A percentile compares a stretch with the other conserved stretches of the same genome.
Conservation (phyloP, 1,140 invertebrate species). For the Pseudomyrmex cubaensis region DNA sequence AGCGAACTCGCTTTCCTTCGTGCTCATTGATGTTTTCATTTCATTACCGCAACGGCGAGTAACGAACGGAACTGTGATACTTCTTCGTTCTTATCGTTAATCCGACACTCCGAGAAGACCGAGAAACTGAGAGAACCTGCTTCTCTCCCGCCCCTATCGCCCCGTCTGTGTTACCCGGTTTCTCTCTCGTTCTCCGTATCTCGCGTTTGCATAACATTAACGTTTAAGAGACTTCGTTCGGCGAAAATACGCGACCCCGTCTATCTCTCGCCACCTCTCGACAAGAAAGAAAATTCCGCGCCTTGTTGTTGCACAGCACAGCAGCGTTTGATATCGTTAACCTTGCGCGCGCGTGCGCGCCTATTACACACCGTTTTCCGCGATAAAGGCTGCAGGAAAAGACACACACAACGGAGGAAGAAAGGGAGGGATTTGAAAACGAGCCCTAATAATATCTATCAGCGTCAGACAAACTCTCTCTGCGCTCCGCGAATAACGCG, state of each 20-base stretch:
- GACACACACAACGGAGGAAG: background rate
- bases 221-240: slow-evolving; percentile 47
- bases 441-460: background rate
- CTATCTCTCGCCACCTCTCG: background rate
- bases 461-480: background rate
- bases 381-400: background rate
- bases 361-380: background rate
- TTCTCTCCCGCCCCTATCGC: background rate
- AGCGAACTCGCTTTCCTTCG: background rate
- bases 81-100: slow-evolving; percentile 41
- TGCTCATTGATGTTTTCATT: slow-evolving; percentile 56
- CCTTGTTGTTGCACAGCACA: slow-evolving; percentile 39
- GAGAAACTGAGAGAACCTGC: slow-evolving; percentile 35
- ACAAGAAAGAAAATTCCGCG: slow-evolving; percentile 38
- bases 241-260: slow-evolving; percentile 36
- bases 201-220: slow-evolving; percentile 57
- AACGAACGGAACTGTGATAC: slow-evolving; percentile 15
- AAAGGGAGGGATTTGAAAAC: background rate
- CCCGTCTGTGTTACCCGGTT: no score
- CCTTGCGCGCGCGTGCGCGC: background rate
- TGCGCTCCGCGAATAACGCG: background rate
- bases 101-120: slow-evolving; percentile 19
- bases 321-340: slow-evolving; percentile 31
- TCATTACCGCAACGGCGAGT: slow-evolving; percentile 45
- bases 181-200: background rate